phyloP scores from a whole-genome alignment of 1,140 invertebrate genomes.

The Bombyx mandarina region DNA sequence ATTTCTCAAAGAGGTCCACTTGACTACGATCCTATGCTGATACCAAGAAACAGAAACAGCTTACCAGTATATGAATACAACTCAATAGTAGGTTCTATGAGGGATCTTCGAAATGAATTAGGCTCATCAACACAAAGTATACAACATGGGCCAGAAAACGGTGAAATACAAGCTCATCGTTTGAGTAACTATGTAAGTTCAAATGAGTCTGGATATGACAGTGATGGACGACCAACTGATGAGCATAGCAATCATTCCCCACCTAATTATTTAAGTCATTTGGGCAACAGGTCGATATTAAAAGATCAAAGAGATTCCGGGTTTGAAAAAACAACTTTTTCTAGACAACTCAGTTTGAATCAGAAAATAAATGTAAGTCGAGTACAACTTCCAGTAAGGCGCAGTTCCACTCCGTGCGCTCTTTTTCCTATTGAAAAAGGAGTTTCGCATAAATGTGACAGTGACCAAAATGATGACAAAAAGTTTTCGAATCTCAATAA shows the following conservation, averaged over 20 bases:
- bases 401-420: conserved; percentile 63
- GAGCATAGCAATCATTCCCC: conserved; percentile 70
- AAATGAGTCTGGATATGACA: conserved; percentile 87
- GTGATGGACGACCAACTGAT: conserved; percentile 77
- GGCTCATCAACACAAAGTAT: conserved; percentile 63
- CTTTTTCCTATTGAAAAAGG: conserved; percentile 54
- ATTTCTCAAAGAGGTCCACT: conserved; percentile 53
- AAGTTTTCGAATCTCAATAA: conserved; percentile 32
- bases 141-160: conserved; percentile 40
- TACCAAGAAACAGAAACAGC: conserved; percentile 62
- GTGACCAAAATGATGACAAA: conserved; percentile 31
- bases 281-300: conserved; percentile 28
- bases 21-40: conserved; percentile 60
- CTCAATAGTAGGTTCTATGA: conserved; percentile 46
- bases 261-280: conserved; percentile 51
- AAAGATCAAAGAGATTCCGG: conserved; percentile 24
- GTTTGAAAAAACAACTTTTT: conserved; percentile 42
- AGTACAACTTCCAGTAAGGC: conserved; percentile 51
- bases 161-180: conserved; percentile 67
- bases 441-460: conserved; percentile 38
- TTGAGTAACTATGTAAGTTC: conserved; percentile 82
- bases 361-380: conserved; percentile 55
- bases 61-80: conserved; percentile 63
- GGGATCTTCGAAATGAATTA: conserved; percentile 55
- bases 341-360: conserved; percentile 59